Base-by-base conservation (phyloP, 2,113 vertebrate genomes). In the Perca fluviatilis region DNA sequence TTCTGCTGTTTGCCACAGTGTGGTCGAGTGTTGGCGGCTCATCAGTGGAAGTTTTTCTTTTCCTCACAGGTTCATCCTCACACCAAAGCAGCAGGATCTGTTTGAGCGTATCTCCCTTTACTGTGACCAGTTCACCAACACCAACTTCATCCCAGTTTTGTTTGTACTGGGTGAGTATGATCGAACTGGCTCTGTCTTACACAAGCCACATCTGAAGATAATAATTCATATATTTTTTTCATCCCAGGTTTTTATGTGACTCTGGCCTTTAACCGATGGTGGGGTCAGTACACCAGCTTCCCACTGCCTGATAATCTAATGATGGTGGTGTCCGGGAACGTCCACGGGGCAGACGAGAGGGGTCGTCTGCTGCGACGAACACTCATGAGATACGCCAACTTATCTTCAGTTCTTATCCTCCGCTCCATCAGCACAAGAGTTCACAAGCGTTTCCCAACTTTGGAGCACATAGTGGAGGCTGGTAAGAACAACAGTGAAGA, bases 221-320 rank as follows among this genome's bases (percentile, higher is more conserved):
- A n/a, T 65, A 3, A 19, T 21, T 53, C 0, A 5, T 1, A 5
- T 1, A 0, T 49, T 43, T 21, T 54, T 21, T 33, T 53, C 27
- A 18, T 63, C 2, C 27, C 57, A 97, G 97, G 97, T 64, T 99
- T 98, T 91, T 98, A 99, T 0, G 95, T 98, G 67, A 97, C 94
- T 1, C 85, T 96, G 89, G 96, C 97, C 0, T 96, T 98, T 82
- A 97, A 97, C 69, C 94, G 96, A 2, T 98, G 97, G 98, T 98
- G 97, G 97, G 96, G 95, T 56, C 97, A 98, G 87, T 98, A 98
- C 90, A 97, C 96, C 36, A 98, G 95, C 90, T 98, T 98, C 87
- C 97, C 96, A 0, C 93, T 99, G 89, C 97, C 97, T 0, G 96
- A 98, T 87, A 97, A 97, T 93, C 94, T 98, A 82, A 97, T 98